A percentile compares a stretch with the other conserved stretches of the same genome.
Conservation (phyloP, 2,888 invertebrate species). For the Hemicrepidius hirtus region DNA sequence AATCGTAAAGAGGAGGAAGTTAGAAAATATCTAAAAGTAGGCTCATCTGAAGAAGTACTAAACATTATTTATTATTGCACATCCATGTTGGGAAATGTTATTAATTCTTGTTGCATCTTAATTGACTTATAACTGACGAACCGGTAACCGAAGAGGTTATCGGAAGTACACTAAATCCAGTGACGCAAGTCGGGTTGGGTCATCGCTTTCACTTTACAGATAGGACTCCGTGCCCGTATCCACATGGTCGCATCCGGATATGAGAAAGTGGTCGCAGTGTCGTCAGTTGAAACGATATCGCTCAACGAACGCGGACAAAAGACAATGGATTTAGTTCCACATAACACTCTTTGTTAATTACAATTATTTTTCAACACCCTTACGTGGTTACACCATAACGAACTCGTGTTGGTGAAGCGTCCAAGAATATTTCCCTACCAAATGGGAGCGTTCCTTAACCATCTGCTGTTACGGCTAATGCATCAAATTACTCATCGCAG, state of each 20-base stretch:
- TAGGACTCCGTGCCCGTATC: slow-evolving; percentile 52
- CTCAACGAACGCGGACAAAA: slow-evolving; percentile 33
- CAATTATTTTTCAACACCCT: slow-evolving; percentile 7
- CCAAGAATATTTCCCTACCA: background rate
- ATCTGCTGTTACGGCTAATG: slow-evolving; percentile 17
- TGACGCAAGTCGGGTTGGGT: slow-evolving; percentile 50
- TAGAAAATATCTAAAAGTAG: slow-evolving; percentile 45
- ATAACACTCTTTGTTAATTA: slow-evolving; percentile 22
- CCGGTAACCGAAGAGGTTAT: slow-evolving; percentile 32
- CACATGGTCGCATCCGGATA: slow-evolving; percentile 58
- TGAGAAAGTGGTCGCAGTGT: slow-evolving; percentile 56
- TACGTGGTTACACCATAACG: background rate
- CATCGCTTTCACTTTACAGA: slow-evolving; percentile 57
- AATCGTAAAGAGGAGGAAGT: slow-evolving; percentile 44
- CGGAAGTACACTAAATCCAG: slow-evolving; percentile 42
- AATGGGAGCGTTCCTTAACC: background rate
- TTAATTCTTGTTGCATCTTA: slow-evolving; percentile 10
- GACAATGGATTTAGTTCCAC: slow-evolving; percentile 26
- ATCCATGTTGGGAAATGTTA: slow-evolving; percentile 18
- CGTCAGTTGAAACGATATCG: slow-evolving; percentile 41
- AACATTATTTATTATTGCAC: slow-evolving; percentile 8
- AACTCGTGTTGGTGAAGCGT: too few species aligned
- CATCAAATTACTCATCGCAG: slow-evolving; percentile 6
- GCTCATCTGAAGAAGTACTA: slow-evolving; percentile 30
- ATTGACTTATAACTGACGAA: slow-evolving; percentile 4